Conservation (phyloP, 2,113 vertebrate genomes). For the Notiomystis cincta region DNA sequence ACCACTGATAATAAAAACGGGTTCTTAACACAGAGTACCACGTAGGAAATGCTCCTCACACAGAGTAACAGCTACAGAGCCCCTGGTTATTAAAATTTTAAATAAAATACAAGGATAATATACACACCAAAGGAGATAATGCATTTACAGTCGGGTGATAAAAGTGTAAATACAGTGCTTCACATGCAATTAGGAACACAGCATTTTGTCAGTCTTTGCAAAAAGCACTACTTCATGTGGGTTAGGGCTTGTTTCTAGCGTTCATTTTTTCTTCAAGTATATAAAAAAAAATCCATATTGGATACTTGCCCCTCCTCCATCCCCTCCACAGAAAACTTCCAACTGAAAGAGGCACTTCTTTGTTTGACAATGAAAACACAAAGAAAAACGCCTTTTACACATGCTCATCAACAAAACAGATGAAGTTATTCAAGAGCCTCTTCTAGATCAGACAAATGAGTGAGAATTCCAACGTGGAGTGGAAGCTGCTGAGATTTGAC, state of each 20-base stretch:
- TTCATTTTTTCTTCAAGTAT: background rate
- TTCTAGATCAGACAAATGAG: background rate
- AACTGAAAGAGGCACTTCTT: background rate
- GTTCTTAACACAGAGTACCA: background rate
- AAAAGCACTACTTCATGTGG: background rate
- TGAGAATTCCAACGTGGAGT: background rate
- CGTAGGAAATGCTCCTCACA: fast-evolving
- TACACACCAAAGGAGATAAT: background rate
- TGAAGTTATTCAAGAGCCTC: background rate
- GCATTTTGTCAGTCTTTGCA: background rate
- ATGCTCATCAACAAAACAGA: background rate
- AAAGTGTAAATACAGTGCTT: background rate
- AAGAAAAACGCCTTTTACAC: background rate
- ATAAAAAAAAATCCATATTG: background rate
- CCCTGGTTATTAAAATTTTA: background rate
- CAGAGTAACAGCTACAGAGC: background rate
- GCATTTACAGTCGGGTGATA: background rate
- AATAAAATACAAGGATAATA: background rate
- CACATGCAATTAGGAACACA: background rate
- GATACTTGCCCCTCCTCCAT: background rate
- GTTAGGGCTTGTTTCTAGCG: background rate
- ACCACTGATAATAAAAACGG: background rate
- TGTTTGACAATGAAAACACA: background rate
- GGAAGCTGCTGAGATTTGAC: background rate
- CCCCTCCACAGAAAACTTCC: background rate